Percentiles rank a stretch among this genome's conserved stretches.
These are phyloP conservation scores for Leptinotarsa juncta DNA, from an alignment of 2,888 invertebrate species.

Conservation along the genomic window DNA sequence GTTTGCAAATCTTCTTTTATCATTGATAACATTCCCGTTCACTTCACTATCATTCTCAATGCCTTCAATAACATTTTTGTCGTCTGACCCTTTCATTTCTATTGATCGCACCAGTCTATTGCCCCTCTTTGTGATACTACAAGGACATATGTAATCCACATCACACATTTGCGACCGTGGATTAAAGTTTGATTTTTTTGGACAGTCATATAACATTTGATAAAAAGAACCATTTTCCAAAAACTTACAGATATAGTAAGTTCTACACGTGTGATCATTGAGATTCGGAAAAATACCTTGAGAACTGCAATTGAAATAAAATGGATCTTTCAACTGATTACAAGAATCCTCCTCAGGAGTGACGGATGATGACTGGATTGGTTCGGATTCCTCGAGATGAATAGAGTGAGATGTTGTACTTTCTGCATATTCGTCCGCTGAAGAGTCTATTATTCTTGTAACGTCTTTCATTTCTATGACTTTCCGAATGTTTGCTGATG, in stretches of 20 bases:
- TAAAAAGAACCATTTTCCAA: slow-evolving; percentile 42
- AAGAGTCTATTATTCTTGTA: too few species aligned
- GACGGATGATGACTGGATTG: too few species aligned
- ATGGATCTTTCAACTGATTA: too few species aligned
- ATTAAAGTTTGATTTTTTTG: slow-evolving; percentile 45
- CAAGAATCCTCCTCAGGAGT: too few species aligned
- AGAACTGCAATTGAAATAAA: too few species aligned
- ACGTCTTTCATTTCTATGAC: too few species aligned
- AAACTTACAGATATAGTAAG: slow-evolving; percentile 50
- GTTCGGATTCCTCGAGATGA: neutral
- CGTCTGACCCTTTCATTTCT: neutral
- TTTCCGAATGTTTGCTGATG: too few species aligned
- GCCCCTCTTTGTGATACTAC: slow-evolving; percentile 1
- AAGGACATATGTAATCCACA: slow-evolving; percentile 46
- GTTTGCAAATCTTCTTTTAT: too few species aligned
- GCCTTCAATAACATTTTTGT: neutral
- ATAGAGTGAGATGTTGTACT: too few species aligned
- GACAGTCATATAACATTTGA: slow-evolving; percentile 45
- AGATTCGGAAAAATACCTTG: slow-evolving; percentile 66
- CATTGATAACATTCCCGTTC: too few species aligned
- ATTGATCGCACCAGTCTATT: neutral
- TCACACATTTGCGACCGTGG: slow-evolving; percentile 45
- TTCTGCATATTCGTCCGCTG: too few species aligned
- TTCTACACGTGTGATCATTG: slow-evolving; percentile 57
- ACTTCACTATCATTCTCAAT: too few species aligned